Base-by-base conservation (phyloP, 2,888 invertebrate species). In the Drosophila sordidula region DNA sequence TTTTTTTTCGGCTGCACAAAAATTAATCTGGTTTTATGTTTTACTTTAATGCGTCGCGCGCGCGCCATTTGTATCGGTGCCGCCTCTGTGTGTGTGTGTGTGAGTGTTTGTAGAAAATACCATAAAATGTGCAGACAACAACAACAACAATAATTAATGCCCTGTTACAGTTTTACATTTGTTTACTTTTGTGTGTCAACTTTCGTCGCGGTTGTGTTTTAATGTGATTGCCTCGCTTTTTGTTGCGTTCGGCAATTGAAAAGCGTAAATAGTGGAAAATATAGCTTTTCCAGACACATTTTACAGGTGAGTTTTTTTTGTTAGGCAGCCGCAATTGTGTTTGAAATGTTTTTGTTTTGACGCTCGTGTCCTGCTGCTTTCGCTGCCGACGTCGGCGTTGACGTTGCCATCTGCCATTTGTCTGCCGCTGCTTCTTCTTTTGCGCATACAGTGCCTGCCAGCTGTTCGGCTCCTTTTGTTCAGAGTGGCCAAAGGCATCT, bases 11-110 rank as follows among this genome's bases (percentile, higher is more conserved):
- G 46, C 88, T 71, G 81, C 49, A 71, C 34, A 78, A 89, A 89
- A 77, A 77, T 72, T 87, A 87, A 89, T 89, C 87, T 87, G 80
- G 89, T 83, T 89, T 84, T 87, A 84, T 89, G 77, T 87, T 78
- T 85, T 85, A 81, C 67, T 85, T 70, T 74, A 57, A 74, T 69
- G 70, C 58, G 62, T 71, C 73, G 66, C 66, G 82, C 88, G 82
- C 79, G 76, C 80, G 80, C 75, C 68, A 73, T 57, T 74, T 59
- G 45, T 61, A 25, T 54, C 42, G 68, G 70, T 63, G 29, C 39
- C 22, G 66, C 18, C 18, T 70, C 44, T 70, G 71, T 42, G 44
- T 57, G 22, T 42, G 14, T 62, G 57, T 64, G 59, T 42, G 32
- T 62, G 61, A 54, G 51, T 64, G 72, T 70, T 45, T 71, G 68